Conservation (phyloP, 2,113 vertebrate species). For the Platysternon megacephalum region DNA sequence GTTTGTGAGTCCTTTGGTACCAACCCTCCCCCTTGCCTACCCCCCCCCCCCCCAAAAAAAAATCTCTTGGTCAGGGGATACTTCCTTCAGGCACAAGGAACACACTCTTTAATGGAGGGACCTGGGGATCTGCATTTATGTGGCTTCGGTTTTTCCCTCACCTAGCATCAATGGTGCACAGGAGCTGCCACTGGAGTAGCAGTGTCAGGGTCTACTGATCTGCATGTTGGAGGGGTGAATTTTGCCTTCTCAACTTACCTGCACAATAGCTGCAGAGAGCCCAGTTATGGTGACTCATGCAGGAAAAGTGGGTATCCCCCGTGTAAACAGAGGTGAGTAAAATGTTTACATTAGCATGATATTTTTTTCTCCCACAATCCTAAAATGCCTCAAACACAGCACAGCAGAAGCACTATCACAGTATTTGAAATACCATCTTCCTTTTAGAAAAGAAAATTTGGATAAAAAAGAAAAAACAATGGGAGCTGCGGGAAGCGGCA, state of each 20-base stretch:
- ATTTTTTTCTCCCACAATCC: not conserved
- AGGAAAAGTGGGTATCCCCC: not conserved
- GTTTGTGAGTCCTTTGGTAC: not conserved
- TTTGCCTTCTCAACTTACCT: not conserved
- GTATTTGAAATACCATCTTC: not conserved
- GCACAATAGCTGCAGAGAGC: conserved; percentile 26
- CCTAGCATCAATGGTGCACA: not conserved
- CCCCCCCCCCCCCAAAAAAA: not conserved
- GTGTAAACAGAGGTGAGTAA: not conserved
- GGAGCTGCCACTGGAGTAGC: not conserved
- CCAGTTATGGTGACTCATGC: not conserved
- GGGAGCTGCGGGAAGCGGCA: no score
- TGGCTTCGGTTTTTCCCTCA: not conserved
- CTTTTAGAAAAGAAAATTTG: not conserved
- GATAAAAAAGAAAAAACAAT: not conserved
- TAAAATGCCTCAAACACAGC: not conserved
- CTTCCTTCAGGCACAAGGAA: not conserved
- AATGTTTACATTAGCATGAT: not conserved
- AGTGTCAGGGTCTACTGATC: not conserved
- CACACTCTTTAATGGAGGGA: not conserved
- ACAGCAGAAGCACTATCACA: not conserved
- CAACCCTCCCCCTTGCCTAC: not conserved
- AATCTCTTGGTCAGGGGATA: not conserved
- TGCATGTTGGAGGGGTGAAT: not conserved
- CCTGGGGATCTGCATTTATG: not conserved